A percentile compares a stretch with the other conserved stretches of the same genome.
phyloP scores from a whole-genome alignment of 2,797 vertebrate species.

The Sebastes wilsoni region DNA sequence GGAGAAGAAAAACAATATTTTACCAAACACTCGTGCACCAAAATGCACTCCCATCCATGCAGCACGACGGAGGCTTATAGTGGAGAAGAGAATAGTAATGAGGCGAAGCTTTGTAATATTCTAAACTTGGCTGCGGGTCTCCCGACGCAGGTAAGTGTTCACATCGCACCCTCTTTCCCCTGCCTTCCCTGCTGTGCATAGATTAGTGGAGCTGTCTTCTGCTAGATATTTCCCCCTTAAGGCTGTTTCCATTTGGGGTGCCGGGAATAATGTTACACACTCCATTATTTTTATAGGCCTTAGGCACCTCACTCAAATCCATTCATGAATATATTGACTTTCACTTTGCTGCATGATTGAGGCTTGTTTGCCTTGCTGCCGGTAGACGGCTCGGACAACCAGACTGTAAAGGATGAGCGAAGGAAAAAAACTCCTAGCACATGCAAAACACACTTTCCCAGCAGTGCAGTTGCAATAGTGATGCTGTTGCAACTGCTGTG shows the following conservation, averaged over 20 bases:
- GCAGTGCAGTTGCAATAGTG: neutral
- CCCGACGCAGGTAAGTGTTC: conserved; percentile 64
- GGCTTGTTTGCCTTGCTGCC: conserved; percentile 68
- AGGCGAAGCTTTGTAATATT: conserved; percentile 67
- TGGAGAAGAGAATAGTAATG: conserved; percentile 62
- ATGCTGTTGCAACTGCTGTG: conserved; percentile 14
- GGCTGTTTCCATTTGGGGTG: conserved; percentile 73
- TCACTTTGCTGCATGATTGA: conserved; percentile 76
- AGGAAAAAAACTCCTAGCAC: conserved; percentile 24
- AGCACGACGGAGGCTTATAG: conserved; percentile 16
- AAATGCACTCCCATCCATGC: conserved; percentile 35
- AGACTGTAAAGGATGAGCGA: conserved; percentile 57
- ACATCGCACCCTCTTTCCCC: conserved; percentile 40
- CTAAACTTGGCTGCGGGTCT: conserved; percentile 75
- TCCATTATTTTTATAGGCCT: conserved; percentile 78
- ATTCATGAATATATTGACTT: conserved; percentile 81
- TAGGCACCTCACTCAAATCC: conserved; percentile 69
- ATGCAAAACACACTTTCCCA: conserved; percentile 8
- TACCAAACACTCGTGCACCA: conserved; percentile 27
- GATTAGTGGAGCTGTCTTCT: conserved; percentile 67
- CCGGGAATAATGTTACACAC: conserved; percentile 75
- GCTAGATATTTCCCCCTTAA: conserved; percentile 68
- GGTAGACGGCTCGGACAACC: conserved; percentile 44
- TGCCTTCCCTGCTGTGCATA: conserved; percentile 46
- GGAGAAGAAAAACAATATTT: conserved; percentile 46